Evolutionary conservation across 2,113 vertebrate genomes (phyloP), one percentile per base, ranked within the genome.

Genomic region (Cyphomyrus plagiostoma): DNA sequence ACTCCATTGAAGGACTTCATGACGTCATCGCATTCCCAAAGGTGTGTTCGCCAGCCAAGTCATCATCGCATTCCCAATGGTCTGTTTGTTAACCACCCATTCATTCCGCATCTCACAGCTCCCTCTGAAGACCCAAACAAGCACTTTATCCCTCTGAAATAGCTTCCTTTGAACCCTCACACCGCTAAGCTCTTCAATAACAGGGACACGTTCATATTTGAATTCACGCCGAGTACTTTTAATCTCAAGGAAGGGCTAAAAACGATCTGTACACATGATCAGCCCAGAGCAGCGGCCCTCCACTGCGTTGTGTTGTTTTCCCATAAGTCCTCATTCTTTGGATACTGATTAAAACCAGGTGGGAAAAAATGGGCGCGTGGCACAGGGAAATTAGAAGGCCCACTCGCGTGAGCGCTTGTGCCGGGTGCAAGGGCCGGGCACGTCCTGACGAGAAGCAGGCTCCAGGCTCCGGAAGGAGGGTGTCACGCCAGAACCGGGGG

Each of bases 391-490:
- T 30, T 70, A 4, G n/a, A 70, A 11, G 26, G 62, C 26, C 30
- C 10, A 4, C 23, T 66, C 58, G 23, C 23, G 23, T 26, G 58
- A 77, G 50, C 21, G 1, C 53, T 19, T 70, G 30, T 30, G n/a
- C 66, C 1, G 9, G 66, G 77, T 19, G 26, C 21, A 17, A 45
- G 39, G 77, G 39, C 42, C 45, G 9, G 42, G 39, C 45, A 48
- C 7, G 19, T 26, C 53, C 46, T 90, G 90, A 91, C 48, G 89
- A 53, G 89, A 90, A 48, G 70, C 89, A 92, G 87, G 52, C 70
- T 52, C 82, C 89, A 92, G 87, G 46, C 70, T 52, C 82, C 58
- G 42, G 88, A 89, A 90, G 26, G 46, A 2, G 86, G 49, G 52
- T 35, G 56, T 83, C 88, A 13, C 56, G 30, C 39, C 19, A 35